Base-by-base conservation (phyloP, 2,113 vertebrate species). In the Pelvicachromis taeniatus region DNA sequence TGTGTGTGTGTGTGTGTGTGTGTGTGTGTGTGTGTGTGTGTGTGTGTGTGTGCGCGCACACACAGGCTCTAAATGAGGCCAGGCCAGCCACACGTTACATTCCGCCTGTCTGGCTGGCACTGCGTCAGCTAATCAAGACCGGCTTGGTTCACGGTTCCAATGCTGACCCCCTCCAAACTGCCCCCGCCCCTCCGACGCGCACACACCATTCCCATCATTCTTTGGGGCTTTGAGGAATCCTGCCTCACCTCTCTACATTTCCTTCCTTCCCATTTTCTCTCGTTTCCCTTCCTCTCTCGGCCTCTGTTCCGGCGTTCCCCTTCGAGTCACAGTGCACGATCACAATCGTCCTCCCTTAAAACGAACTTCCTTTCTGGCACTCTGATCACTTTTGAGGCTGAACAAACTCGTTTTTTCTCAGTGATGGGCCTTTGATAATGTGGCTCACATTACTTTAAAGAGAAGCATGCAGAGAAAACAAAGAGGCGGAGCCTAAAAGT, bases 71-170 rank as follows among this genome's bases (percentile, higher is more conserved):
- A 95, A 95, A 95, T 93, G 94, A 95, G 93, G 90, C 87, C 93
- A 85, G 89, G 84, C 92, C 94, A 94, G 93, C 90, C 93, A 94
- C 93, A 94, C 90, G 90, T 93, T 93, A 92, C 89, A 93, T 93
- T 92, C 92, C 88, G 91, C 87, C 89, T 77, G 90, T 95, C 94
- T 95, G 93, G 91, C 94, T 95, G 91, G 91, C 91, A 93, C 91
- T 55, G 81, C 17, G 79, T 86, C 81, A 45, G 75, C 92, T 95
- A 94, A 94, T 95, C 94, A 94, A 84, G 88, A 94, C 90, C 92
- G 88, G 93, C 89, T 95, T 91, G 90, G 81, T 91, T 23, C 89
- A 85, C 59, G n/a, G 88, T 82, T 88, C 85, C 82, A 83, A 78
- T 75, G n/a, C 88, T 35, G 55, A 77, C 84, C 73, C 78, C 70